Evolutionary conservation across 2,888 invertebrate genomes (phyloP).

Genomic region (Hirtodrosophila cameraria): DNA sequence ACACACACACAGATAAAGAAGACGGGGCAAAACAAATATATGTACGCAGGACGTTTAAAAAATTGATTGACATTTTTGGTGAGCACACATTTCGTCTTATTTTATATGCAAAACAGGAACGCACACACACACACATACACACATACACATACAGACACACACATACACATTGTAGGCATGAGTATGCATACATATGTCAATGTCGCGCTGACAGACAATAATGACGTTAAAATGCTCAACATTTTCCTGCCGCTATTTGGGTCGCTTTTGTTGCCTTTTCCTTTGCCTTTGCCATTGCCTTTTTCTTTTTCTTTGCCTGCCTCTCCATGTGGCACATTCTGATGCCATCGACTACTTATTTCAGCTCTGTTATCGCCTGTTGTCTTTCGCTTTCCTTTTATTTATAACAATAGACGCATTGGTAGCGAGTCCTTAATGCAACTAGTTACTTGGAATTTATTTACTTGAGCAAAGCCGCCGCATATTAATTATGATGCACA

Average conservation of each 20-base stretch:
- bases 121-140: constrained; percentile 20
- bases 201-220: constrained; percentile 80
- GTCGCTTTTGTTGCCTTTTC: constrained; percentile 34
- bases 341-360: constrained; percentile 16
- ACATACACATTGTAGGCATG: constrained; percentile 23
- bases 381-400: neutral
- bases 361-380: neutral
- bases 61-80: constrained; percentile 80
- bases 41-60: constrained; percentile 62
- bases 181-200: constrained; percentile 67
- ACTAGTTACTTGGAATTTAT: constrained; percentile 8
- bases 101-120: constrained; percentile 71
- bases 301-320: constrained; percentile 7
- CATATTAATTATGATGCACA: no score
- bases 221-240: constrained; percentile 79
- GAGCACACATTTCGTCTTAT: constrained; percentile 74
- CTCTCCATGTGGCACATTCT: constrained; percentile 8
- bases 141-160: constrained; percentile 21
- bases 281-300: constrained; percentile 4
- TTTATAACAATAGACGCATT: neutral
- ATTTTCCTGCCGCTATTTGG: constrained; percentile 64
- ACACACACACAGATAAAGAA: neutral
- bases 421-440: neutral
- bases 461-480: neutral
- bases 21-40: constrained; percentile 45